Percentiles rank a stretch among this genome's conserved stretches.
Evolutionary conservation across 1,140 invertebrate species (phyloP).

Genomic region (Prorops nasuta): DNA sequence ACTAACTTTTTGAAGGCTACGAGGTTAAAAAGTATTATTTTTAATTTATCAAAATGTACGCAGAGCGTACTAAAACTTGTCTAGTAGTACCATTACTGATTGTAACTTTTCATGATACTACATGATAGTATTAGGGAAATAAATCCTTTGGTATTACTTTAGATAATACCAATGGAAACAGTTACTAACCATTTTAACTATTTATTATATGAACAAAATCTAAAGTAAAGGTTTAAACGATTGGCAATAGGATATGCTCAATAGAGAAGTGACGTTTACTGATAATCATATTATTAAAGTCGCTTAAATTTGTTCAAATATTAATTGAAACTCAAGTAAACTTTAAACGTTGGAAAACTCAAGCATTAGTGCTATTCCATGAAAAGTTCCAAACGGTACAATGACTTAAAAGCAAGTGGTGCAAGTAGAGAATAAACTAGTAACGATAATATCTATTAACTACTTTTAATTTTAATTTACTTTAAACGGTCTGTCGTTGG

Average conservation of each 20-base stretch:
- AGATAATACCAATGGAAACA: slow-evolving; percentile 18
- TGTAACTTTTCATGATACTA: slow-evolving; percentile 25
- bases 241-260: slow-evolving; percentile 25
- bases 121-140: slow-evolving; percentile 8
- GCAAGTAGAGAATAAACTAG: slow-evolving; percentile 15
- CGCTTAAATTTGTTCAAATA: too few relatives aligned
- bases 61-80: slow-evolving; percentile 24
- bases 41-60: slow-evolving; percentile 33
- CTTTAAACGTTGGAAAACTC: not conserved
- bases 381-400: slow-evolving; percentile 16
- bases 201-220: slow-evolving; percentile 45
- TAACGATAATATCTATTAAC: slow-evolving; percentile 12
- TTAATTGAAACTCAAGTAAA: not conserved
- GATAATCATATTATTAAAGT: not conserved
- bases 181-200: slow-evolving; percentile 43
- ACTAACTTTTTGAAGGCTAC: slow-evolving; percentile 25
- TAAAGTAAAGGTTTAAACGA: slow-evolving; percentile 48
- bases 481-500: not conserved
- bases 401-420: slow-evolving; percentile 3
- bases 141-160: slow-evolving; percentile 15
- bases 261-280: not conserved
- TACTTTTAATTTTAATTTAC: slow-evolving; percentile 21
- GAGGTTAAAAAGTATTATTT: slow-evolving; percentile 48
- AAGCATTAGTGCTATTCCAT: slow-evolving; percentile 15
- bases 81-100: slow-evolving; percentile 9